Evolutionary conservation across 1,140 invertebrate species (phyloP), one percentile per base, ranked within the genome.

Genomic region (Hypsibius dujardini): DNA sequence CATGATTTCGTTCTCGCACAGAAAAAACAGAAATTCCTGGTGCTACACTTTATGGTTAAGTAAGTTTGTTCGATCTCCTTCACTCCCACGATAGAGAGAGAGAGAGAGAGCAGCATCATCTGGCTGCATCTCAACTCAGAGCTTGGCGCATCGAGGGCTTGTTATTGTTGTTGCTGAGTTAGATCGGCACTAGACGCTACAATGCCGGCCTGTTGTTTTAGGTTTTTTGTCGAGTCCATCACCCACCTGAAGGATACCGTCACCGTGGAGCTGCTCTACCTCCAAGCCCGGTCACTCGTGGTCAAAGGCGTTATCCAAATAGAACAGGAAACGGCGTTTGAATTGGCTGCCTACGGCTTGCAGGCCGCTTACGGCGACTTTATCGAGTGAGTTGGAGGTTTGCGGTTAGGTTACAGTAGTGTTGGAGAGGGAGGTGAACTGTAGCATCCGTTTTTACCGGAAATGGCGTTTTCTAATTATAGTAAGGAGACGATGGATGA

Each of bases 231-330:
- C 46, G 82, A 83, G 73, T 81, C 77, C 70, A 81, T 84, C 56
- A 77, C 78, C 1, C 76, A 79, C 62, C 75, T 84, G 42, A 74
- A 78, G 69, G 82, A 83, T 73, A 79, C 76, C 46, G 74, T 78
- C 15, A 83, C 82, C 45, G 81, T 84, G 42, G 82, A 84, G 76
- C 77, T 83, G 40, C 84, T 83, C 77, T 84, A 82, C 77, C 76
- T 83, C 59, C 82, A 84, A 75, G 80, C 82, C 15, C 81, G 80
- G 75, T 80, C 80, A 74, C 75, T 80, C 71, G 76, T 84, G 70
- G 80, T 78, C 74, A 83, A 81, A 78, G 82, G 80, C 47, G 77
- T 79, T 70, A 77, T 84, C 67, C 82, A 84, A 75, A 80, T 79
- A 72, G 82, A 83, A 73, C 79, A 78, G 74, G 81, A 84, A 70